Base-by-base conservation (phyloP, 2,888 invertebrate species). In the Chloroclystis v-ata region DNA sequence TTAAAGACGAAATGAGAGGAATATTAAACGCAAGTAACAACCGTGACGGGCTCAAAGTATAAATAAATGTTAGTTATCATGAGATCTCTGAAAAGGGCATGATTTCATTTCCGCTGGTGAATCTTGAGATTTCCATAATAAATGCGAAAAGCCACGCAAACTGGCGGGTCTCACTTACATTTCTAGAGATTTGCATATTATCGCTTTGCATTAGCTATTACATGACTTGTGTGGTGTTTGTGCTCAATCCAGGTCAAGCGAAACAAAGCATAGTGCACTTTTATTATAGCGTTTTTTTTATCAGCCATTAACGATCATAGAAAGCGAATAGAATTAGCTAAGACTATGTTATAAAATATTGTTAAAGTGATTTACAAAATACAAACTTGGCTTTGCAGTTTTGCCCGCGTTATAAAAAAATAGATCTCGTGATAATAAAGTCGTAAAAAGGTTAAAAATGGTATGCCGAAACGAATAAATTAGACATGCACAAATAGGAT, bases 181-280 rank as follows among this genome's bases (percentile, higher is more conserved):
- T 52, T 52, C 39, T 37, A 30, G 37, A 29, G 13, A 55, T 55
- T 52, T 40, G 52, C 51, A 51, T 54, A 47, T 41, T 39, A 47
- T 48, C 28, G 43, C 29, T 37, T 32, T 47, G 12, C 37, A 25
- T 30, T 39, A 38, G 13, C 47, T 46, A 43, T 49, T 45, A 43
- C 41, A 51, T 41, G 29, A 40, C 35, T 37, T 45, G 41, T 47
- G 50, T 33, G 37, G 29, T 49, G 48, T 30, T 40, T 28, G n/a
- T 10, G 13, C 5, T 32, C 8, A 43, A 49, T 37, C 44, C 45
- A 52, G 57, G 50, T 52, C 52, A 50, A 46, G 35, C 28, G 33
- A 50, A 49, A 35, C 37, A 16, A 30, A 46, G 45, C 33, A 38
- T 29, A 20, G 16, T 28, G 24, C 7, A 20, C 6, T 13, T 32